phyloP scores from a whole-genome alignment of 2,797 vertebrate genomes.

The Dryobates pubescens region DNA sequence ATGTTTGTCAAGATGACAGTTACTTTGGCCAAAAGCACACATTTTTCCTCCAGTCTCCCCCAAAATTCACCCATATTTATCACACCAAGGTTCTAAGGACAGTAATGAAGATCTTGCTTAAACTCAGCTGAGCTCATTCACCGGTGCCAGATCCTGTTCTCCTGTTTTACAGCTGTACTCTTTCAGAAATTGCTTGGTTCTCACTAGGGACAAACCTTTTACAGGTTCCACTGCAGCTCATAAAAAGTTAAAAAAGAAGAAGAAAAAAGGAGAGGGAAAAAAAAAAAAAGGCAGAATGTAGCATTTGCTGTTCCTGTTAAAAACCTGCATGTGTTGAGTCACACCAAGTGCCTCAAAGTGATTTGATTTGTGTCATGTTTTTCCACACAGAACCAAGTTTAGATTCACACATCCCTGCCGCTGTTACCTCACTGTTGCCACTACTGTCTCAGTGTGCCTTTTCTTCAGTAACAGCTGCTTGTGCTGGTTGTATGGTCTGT shows the following conservation, averaged over 20 bases:
- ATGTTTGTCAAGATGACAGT: constrained; percentile 62
- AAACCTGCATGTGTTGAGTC: not conserved
- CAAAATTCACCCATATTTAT: constrained; percentile 18
- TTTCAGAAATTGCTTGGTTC: constrained; percentile 44
- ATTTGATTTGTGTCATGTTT: not conserved
- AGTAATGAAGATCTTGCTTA: constrained; percentile 48
- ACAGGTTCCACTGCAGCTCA: constrained; percentile 44
- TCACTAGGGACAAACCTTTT: constrained; percentile 34
- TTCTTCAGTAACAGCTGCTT: not conserved
- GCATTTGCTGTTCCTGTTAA: constrained; percentile 25
- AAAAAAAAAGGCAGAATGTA: not conserved
- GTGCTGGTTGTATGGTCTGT: not conserved
- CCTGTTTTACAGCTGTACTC: constrained; percentile 45
- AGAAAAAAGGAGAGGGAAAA: too few species aligned
- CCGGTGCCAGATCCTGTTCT: constrained; percentile 59
- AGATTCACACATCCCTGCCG: not conserved
- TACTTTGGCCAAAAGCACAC: constrained; percentile 52
- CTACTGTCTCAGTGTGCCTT: not conserved
- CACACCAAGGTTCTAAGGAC: constrained; percentile 4
- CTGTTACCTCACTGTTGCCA: not conserved
- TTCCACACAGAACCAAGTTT: not conserved
- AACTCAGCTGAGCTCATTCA: constrained; percentile 23
- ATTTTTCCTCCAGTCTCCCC: constrained; percentile 46
- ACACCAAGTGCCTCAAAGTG: not conserved
- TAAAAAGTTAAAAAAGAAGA: not conserved